These are phyloP conservation scores for Tenthredo notha DNA, from an alignment of 2,888 invertebrate species.

Conservation along the genomic window DNA sequence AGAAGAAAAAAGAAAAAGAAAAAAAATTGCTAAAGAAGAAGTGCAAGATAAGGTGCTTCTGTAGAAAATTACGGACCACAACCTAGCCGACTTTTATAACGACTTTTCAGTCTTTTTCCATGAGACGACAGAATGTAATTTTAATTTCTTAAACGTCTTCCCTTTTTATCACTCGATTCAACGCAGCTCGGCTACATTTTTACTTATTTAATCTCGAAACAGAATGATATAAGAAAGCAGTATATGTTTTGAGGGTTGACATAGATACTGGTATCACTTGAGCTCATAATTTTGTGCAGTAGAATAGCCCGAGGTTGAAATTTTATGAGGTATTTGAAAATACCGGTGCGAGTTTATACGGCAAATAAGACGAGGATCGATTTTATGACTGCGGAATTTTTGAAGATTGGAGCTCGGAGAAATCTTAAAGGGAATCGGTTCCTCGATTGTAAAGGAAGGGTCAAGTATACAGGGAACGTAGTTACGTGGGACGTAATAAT, in stretches of 20 bases:
- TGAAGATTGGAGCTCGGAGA: constrained; percentile 17
- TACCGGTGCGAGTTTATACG: constrained; percentile 21
- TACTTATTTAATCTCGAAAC: neutral
- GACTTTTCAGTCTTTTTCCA: neutral
- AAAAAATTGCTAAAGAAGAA: constrained; percentile 28
- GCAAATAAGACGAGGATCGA: constrained; percentile 36
- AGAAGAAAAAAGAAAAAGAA: constrained; percentile 11
- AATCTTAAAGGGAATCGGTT: constrained; percentile 29
- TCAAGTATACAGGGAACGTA: constrained; percentile 37
- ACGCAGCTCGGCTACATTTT: neutral
- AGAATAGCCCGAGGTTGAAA: neutral
- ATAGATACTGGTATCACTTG: neutral
- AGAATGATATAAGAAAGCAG: neutral
- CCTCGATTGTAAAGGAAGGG: constrained; percentile 41
- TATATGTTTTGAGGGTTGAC: neutral
- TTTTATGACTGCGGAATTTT: constrained; percentile 32
- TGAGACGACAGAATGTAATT: constrained; percentile 11
- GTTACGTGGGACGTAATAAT: constrained; percentile 40
- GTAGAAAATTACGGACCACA: constrained; percentile 23
- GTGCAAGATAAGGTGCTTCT: constrained; percentile 39
- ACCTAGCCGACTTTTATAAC: neutral
- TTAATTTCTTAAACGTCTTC: constrained; percentile 22
- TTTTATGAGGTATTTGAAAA: constrained; percentile 21
- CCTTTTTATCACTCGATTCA: constrained; percentile 10
- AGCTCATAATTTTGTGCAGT: neutral